phyloP scores from a whole-genome alignment of 2,888 invertebrate genomes.

The Sarcophaga subvicina region DNA sequence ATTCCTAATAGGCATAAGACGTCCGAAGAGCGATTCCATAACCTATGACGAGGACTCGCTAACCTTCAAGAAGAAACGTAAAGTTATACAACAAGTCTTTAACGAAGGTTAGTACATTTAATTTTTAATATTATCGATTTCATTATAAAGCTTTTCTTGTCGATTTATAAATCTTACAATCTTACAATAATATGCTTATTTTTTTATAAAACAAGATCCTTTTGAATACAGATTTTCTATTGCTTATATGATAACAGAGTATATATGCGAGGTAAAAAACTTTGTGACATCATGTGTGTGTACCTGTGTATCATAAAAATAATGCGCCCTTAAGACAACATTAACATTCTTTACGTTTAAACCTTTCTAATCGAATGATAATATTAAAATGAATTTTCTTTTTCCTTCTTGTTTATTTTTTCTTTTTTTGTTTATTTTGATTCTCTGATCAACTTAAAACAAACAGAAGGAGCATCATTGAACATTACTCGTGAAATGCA shows the following conservation, averaged over 20 bases:
- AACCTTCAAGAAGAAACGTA: constrained; percentile 87
- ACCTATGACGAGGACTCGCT: constrained; percentile 86
- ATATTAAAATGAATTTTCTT: constrained; percentile 6
- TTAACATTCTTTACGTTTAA: constrained; percentile 30
- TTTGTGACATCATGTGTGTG: constrained; percentile 54
- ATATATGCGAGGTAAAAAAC: constrained; percentile 78
- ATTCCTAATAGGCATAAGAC: constrained; percentile 83
- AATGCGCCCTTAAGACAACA: constrained; percentile 28
- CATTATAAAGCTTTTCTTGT: too few relatives aligned
- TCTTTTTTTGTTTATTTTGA: constrained; percentile 29
- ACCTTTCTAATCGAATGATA: not conserved
- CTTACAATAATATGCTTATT: constrained; percentile 33
- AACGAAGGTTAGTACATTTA: constrained; percentile 77
- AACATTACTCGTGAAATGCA: constrained; percentile 87
- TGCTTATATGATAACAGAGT: constrained; percentile 82
- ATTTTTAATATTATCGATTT: too few relatives aligned
- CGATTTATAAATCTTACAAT: constrained; percentile 30
- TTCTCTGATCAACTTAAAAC: not conserved
- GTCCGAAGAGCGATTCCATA: constrained; percentile 82
- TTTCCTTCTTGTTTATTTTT: not conserved
- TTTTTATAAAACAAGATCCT: constrained; percentile 15
- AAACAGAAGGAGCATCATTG: constrained; percentile 87
- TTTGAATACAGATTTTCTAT: constrained; percentile 21
- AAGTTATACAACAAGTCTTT: constrained; percentile 86
- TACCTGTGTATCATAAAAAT: constrained; percentile 45